These are phyloP conservation scores for Schlechtendalia chinensis DNA, from an alignment of 1,140 invertebrate species.

Conservation along the genomic window DNA sequence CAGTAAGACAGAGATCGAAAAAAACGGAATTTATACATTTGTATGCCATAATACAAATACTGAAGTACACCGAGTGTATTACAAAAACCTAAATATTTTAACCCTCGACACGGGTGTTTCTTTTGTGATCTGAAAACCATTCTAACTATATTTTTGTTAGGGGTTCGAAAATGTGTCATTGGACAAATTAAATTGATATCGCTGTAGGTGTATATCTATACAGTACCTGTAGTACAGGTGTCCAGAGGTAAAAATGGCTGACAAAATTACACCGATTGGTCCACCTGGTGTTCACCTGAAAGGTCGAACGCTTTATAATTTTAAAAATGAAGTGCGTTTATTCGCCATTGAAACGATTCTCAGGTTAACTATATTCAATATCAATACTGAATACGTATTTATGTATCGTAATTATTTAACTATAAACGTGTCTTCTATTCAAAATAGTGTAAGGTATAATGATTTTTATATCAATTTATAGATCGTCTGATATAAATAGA, in stretches of 20 bases:
- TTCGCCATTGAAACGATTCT: constrained; percentile 4
- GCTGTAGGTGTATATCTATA: not conserved
- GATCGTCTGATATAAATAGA: no score
- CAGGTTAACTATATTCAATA: no score
- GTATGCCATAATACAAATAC: not conserved
- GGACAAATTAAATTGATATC: not conserved
- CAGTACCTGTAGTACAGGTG: constrained; percentile 19
- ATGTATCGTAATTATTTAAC: no score
- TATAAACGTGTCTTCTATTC: no score
- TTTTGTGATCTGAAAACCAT: constrained; percentile 25
- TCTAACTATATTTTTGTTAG: not conserved
- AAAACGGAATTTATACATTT: not conserved
- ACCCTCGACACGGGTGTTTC: constrained; percentile 17
- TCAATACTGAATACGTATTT: no score
- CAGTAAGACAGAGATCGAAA: not conserved
- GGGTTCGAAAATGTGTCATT: constrained; percentile 44
- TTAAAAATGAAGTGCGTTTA: constrained; percentile 1
- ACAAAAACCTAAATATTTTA: constrained; percentile 5
- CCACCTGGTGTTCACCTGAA: constrained; percentile 29
- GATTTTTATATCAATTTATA: no score
- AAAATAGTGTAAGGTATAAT: no score
- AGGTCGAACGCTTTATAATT: no score
- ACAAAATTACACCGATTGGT: constrained; percentile 15
- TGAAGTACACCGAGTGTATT: not conserved
- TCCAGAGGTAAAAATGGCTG: constrained; percentile 19